phyloP scores from a whole-genome alignment of 2,888 invertebrate species.

The Athalia cordata region DNA sequence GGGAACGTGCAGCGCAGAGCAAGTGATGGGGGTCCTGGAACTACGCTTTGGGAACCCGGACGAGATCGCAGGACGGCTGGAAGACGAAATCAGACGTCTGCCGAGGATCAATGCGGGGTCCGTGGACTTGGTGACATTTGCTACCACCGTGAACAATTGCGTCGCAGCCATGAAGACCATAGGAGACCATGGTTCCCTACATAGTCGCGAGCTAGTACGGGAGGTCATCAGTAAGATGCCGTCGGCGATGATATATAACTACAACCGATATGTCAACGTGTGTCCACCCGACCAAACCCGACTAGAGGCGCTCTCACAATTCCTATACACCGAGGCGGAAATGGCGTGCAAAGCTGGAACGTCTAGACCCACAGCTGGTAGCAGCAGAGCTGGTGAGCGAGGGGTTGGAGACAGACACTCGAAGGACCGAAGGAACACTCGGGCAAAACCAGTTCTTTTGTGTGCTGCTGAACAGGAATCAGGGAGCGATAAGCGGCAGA shows the following conservation, averaged over 20 bases:
- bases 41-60: conserved; percentile 48
- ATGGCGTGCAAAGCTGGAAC: too few relatives aligned
- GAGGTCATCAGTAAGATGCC: conserved; percentile 27
- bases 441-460: too few relatives aligned
- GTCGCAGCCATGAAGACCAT: conserved; percentile 7
- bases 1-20: conserved; percentile 12
- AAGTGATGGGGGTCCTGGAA: conserved; percentile 44
- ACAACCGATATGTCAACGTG: conserved; percentile 13
- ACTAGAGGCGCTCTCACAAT: too few relatives aligned
- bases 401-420: too few relatives aligned
- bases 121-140: neutral
- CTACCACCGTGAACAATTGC: neutral
- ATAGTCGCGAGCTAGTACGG: conserved; percentile 8
- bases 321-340: neutral
- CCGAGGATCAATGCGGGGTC: conserved; percentile 31
- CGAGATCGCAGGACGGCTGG: conserved; percentile 12
- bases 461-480: too few relatives aligned
- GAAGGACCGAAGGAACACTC: too few relatives aligned
- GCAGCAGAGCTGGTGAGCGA: too few relatives aligned
- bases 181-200: conserved; percentile 1
- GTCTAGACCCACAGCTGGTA: too few relatives aligned
- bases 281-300: too few relatives aligned
- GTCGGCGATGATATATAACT: conserved; percentile 26
- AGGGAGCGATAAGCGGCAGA: neutral
- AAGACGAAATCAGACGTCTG: conserved; percentile 40